phyloP scores from a whole-genome alignment of 2,797 vertebrate species.

The Falco berigora region DNA sequence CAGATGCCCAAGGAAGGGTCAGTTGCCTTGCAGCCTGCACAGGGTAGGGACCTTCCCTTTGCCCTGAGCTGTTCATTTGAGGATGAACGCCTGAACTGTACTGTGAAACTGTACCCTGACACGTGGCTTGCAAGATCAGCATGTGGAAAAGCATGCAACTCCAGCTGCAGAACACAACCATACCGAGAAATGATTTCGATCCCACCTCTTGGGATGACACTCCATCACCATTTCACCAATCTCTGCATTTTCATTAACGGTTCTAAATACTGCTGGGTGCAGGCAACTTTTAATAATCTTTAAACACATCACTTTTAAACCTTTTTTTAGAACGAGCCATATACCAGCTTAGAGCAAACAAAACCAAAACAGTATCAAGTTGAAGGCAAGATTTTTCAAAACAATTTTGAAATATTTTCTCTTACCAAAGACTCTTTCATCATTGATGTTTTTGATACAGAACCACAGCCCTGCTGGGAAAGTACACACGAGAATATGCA shows the following conservation, averaged over 20 bases:
- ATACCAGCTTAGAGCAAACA: background rate
- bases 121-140: background rate
- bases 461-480: conserved; percentile 99
- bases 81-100: background rate
- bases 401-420: conserved; percentile 32
- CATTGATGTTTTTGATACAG: conserved; percentile 99
- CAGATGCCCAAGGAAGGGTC: background rate
- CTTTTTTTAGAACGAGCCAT: background rate
- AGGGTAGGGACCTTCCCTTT: background rate
- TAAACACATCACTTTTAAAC: background rate
- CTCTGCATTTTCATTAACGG: background rate
- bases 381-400: conserved; percentile 17
- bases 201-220: background rate
- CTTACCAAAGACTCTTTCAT: conserved; percentile 94
- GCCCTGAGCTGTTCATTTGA: background rate
- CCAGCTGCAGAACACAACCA: background rate
- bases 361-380: background rate
- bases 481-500: conserved; percentile 98
- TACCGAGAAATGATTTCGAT: background rate
- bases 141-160: background rate
- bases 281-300: background rate
- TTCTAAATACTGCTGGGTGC: background rate
- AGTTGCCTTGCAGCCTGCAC: background rate
- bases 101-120: accelerated
- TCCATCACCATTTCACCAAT: background rate